phyloP scores from a whole-genome alignment of 2,888 invertebrate species.

The Athrips mouffetella region DNA sequence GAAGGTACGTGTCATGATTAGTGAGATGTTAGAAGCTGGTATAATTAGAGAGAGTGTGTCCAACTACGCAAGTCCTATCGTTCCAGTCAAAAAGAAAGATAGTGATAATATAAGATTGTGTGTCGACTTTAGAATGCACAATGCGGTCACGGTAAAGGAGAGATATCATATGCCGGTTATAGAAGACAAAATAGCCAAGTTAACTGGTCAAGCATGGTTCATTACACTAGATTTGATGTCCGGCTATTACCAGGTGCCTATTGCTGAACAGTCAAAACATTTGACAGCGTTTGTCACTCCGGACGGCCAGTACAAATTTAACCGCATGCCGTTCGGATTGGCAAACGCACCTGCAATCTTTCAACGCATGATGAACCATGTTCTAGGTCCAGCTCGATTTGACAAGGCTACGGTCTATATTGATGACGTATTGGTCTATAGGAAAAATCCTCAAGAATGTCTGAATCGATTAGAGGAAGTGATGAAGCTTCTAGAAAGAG shows the following conservation, averaged over 20 bases:
- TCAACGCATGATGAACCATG: constrained; percentile 27
- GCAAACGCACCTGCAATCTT: constrained; percentile 41
- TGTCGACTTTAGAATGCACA: constrained; percentile 24
- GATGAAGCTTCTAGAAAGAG: constrained; percentile 9
- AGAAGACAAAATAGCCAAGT: constrained; percentile 24
- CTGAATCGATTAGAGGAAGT: not conserved
- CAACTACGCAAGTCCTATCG: constrained; percentile 28
- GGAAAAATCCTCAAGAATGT: not conserved
- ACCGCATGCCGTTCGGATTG: constrained; percentile 42
- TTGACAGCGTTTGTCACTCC: constrained; percentile 40
- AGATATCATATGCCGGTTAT: constrained; percentile 27
- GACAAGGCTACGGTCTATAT: constrained; percentile 21
- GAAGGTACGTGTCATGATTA: constrained; percentile 25
- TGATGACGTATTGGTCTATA: constrained; percentile 27
- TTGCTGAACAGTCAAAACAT: constrained; percentile 12
- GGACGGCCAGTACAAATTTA: constrained; percentile 33
- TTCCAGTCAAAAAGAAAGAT: constrained; percentile 19
- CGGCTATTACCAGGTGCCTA: constrained; percentile 22
- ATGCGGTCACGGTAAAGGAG: constrained; percentile 28
- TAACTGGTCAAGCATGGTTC: constrained; percentile 26
- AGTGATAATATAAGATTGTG: constrained; percentile 18
- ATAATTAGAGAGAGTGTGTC: constrained; percentile 27
- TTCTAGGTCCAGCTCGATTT: constrained; percentile 14
- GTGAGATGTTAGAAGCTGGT: constrained; percentile 26
- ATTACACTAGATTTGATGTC: constrained; percentile 21